A percentile compares a stretch with the other conserved stretches of the same genome.
Conservation (phyloP, 2,113 vertebrate species). For the Pleuronectes platessa region DNA sequence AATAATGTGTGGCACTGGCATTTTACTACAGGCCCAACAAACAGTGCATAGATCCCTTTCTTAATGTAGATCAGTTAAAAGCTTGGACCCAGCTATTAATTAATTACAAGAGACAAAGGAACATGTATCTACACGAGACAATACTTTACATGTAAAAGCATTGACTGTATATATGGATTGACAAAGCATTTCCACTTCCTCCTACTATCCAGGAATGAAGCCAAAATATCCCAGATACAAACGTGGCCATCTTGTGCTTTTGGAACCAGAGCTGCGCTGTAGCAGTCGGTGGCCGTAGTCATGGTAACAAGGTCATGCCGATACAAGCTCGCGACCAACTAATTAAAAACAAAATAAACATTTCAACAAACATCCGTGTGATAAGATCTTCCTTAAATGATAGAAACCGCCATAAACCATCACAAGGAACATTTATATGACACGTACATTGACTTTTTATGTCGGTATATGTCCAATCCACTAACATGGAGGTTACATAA, state of each 20-base stretch:
- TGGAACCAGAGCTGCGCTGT: too few relatives aligned
- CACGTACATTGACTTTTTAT: too few relatives aligned
- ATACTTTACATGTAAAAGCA: background rate
- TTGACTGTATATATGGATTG: too few relatives aligned
- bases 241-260: too few relatives aligned
- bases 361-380: too few relatives aligned
- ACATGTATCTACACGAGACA: slow-evolving; percentile 5
- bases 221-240: too few relatives aligned
- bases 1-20: slow-evolving; percentile 21
- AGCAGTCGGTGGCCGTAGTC: too few relatives aligned
- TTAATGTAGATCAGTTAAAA: slow-evolving; percentile 28
- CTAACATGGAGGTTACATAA: background rate
- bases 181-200: too few relatives aligned
- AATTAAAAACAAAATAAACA: background rate
- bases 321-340: background rate
- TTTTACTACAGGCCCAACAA: slow-evolving; percentile 5
- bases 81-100: slow-evolving; percentile 6
- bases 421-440: too few relatives aligned
- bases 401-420: too few relatives aligned
- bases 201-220: too few relatives aligned
- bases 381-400: background rate
- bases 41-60: background rate
- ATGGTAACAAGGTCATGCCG: too few relatives aligned
- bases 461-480: background rate
- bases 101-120: background rate